These are phyloP conservation scores for Enteromius afrohamiltoni DNA, from an alignment of 2,797 vertebrate genomes.

Conservation along the genomic window DNA sequence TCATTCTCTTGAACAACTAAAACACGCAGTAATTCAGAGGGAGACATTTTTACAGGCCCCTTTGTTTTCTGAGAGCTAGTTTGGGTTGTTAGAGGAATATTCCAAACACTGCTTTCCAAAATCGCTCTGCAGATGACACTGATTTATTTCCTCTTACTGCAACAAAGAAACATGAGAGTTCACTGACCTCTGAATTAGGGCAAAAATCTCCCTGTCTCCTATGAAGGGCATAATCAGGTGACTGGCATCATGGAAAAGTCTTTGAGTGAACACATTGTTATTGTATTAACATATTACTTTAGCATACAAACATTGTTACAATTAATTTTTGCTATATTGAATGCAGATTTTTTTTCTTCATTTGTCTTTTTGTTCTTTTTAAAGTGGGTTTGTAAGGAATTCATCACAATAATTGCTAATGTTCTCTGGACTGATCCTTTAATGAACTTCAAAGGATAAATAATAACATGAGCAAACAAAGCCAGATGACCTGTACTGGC, in stretches of 20 bases:
- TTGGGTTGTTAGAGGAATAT: constrained; percentile 47
- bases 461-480: constrained; percentile 52
- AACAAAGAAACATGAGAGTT: constrained; percentile 31
- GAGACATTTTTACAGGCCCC: constrained; percentile 36
- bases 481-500: constrained; percentile 52
- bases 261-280: neutral
- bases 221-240: constrained; percentile 6
- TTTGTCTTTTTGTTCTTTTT: constrained; percentile 48
- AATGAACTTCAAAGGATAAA: constrained; percentile 45
- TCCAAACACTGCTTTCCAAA: constrained; percentile 38
- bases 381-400: constrained; percentile 50
- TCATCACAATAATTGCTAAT: constrained; percentile 42
- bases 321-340: neutral
- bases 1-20: constrained; percentile 29
- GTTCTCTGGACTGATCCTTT: constrained; percentile 42
- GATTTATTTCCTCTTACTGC: constrained; percentile 41
- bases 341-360: constrained; percentile 34
- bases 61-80: constrained; percentile 36
- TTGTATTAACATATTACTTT: neutral
- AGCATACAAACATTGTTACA: neutral
- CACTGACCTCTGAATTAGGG: constrained; percentile 13
- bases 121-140: constrained; percentile 3
- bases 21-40: constrained; percentile 31
- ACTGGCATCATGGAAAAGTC: constrained; percentile 28
- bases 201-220: constrained; percentile 8